phyloP scores from a whole-genome alignment of 2,113 vertebrate species.

The Noturus placidus region DNA sequence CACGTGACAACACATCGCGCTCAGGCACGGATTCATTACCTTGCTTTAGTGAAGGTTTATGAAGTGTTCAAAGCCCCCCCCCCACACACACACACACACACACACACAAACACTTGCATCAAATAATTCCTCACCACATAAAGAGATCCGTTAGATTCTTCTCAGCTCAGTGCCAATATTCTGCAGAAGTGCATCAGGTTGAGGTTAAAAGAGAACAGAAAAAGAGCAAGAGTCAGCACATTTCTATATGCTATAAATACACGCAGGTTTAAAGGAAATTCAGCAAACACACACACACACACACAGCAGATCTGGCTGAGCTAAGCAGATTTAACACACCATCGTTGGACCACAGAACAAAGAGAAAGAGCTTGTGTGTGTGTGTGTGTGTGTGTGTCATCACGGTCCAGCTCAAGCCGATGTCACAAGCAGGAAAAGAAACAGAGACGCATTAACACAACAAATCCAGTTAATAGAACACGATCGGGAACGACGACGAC shows the following conservation, averaged over 20 bases:
- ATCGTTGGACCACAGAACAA: background rate
- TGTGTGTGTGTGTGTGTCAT: background rate
- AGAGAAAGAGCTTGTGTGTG: background rate
- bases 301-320: background rate
- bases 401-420: background rate
- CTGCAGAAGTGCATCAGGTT: background rate
- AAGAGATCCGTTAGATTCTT: background rate
- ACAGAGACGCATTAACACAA: background rate
- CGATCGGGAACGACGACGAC: background rate
- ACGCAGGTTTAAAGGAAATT: background rate
- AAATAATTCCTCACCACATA: background rate
- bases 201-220: background rate
- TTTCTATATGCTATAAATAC: conserved; percentile 23
- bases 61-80: background rate
- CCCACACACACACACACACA: background rate
- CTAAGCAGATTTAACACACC: conserved; percentile 3
- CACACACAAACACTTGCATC: background rate
- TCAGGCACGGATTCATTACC: background rate
- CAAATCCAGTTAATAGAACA: background rate
- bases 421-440: background rate
- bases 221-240: conserved; percentile 11
- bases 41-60: background rate
- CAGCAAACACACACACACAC: conserved; percentile 1
- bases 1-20: background rate
- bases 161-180: conserved; percentile 1